Evolutionary conservation across 2,888 invertebrate species (phyloP).

Genomic region (Augiades crinisus): DNA sequence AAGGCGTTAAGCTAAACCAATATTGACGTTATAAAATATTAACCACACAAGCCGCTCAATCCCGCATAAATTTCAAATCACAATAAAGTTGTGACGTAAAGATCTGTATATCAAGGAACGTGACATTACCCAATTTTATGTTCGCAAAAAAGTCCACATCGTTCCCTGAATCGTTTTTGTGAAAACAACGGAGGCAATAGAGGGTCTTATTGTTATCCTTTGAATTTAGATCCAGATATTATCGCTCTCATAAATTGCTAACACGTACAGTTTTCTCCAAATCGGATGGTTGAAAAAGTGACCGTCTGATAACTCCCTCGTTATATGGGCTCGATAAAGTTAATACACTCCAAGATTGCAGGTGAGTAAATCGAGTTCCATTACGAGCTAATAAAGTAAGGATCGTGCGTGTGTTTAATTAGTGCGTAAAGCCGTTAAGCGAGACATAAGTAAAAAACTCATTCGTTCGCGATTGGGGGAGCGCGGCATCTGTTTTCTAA

Average conservation of each 20-base stretch:
- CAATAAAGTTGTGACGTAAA: conserved; percentile 55
- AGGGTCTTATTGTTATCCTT: conserved; percentile 79
- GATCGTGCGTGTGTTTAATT: conserved; percentile 35
- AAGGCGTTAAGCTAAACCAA: conserved; percentile 8
- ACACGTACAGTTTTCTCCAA: conserved; percentile 63
- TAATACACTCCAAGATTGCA: background rate
- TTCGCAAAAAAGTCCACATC: conserved; percentile 64
- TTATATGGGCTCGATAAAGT: conserved; percentile 3
- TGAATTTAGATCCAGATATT: conserved; percentile 80
- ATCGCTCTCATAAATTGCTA: conserved; percentile 74
- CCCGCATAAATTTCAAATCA: conserved; percentile 43
- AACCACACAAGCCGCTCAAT: conserved; percentile 38
- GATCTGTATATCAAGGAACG: conserved; percentile 65
- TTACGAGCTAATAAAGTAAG: background rate
- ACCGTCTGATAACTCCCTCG: conserved; percentile 51
- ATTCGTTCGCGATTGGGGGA: conserved; percentile 55
- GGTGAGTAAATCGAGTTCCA: background rate
- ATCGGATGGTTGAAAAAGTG: conserved; percentile 65
- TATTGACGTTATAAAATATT: conserved; percentile 4
- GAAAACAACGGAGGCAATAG: conserved; percentile 77
- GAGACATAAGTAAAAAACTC: conserved; percentile 47
- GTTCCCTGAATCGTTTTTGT: conserved; percentile 70
- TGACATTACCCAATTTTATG: conserved; percentile 69
- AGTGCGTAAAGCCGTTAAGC: conserved; percentile 37
- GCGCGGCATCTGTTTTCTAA: conserved; percentile 68